Evolutionary conservation across 2,113 vertebrate genomes (phyloP).

Genomic region (Emydura subglobosa): DNA sequence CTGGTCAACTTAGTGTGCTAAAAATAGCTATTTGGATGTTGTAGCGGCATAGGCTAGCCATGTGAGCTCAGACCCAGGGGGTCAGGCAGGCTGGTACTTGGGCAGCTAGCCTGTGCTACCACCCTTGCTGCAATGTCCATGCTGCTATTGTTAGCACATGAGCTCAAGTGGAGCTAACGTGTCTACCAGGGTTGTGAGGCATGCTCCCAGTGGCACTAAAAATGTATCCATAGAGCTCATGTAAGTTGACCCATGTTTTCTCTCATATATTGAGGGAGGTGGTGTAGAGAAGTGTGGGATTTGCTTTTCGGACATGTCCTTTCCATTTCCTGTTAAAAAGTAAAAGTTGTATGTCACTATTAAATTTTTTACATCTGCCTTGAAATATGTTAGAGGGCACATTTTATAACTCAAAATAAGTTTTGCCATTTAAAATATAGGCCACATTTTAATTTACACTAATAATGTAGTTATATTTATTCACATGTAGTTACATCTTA

Average conservation of each 20-base stretch:
- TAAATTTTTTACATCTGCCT: not conserved
- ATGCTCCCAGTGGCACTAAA: too few relatives aligned
- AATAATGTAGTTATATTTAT: not conserved
- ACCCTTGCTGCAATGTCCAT: not conserved
- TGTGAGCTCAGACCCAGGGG: not conserved
- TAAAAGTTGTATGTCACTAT: not conserved
- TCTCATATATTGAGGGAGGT: not conserved
- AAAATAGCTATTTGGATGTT: not conserved
- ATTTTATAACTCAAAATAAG: fast-evolving
- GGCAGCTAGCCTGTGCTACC: not conserved
- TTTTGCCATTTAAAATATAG: not conserved
- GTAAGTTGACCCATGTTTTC: not conserved
- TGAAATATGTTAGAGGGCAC: not conserved
- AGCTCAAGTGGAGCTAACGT: not conserved
- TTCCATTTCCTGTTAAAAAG: not conserved
- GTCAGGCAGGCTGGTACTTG: not conserved
- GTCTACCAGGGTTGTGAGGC: too few relatives aligned
- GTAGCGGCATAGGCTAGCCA: too few relatives aligned
- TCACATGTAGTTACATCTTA: not conserved
- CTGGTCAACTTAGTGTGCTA: not conserved
- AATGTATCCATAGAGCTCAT: not conserved
- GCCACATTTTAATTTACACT: not conserved
- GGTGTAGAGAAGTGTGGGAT: not conserved
- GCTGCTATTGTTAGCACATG: not conserved
- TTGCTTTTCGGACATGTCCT: not conserved